Evolutionary conservation across 2,888 invertebrate genomes (phyloP), one percentile per base, ranked within the genome.

Genomic region (Eupelmus urozonus): DNA sequence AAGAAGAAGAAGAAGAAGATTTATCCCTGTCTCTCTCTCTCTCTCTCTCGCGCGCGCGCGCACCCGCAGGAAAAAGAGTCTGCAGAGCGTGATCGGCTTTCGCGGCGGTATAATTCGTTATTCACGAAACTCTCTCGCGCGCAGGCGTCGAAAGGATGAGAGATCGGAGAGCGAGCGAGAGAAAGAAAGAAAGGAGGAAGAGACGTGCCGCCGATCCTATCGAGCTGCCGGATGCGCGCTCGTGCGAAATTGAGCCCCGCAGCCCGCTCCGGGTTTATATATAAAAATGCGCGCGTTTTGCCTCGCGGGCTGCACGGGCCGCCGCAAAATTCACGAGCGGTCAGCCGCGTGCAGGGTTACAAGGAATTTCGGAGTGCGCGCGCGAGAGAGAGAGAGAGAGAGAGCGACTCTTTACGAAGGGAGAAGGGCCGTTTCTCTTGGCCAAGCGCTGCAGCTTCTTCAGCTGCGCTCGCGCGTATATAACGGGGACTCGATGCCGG

Each of bases 261-360:
- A 78, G 53, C 5, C 20, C 4, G 7, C 13, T 13, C 16, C 16
- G 13, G 82, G 79, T 81, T 85, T 45, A 45, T 13, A 45, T 84
- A 85, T 85, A 85, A 86, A 85, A 83, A 80, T 83, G 81, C 80
- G 55, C 67, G 34, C n/a, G 34, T 34, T 34, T 34, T 34, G 53
- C 63, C 20, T 0, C 45, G 62, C 34, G 45, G 45, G 2, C 45
- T 16, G 45, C 16, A 45, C 16, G 9, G 34, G 9, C 34, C 9
- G n/a, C 53, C 34, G 20, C 16, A 53, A 51, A 65, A 49, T 65
- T 40, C 63, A 65, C 55, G 27, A 34, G 29, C 18, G 25, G 27
- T 51, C 34, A 34, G 3, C 20, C 20, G 25, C 40, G 18, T 57
- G 40, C 34, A 49, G 42, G 72, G 72, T 63, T 60, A 73, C 63